phyloP scores from a whole-genome alignment of 1,140 invertebrate genomes.

The Potamilus streckersoni region DNA sequence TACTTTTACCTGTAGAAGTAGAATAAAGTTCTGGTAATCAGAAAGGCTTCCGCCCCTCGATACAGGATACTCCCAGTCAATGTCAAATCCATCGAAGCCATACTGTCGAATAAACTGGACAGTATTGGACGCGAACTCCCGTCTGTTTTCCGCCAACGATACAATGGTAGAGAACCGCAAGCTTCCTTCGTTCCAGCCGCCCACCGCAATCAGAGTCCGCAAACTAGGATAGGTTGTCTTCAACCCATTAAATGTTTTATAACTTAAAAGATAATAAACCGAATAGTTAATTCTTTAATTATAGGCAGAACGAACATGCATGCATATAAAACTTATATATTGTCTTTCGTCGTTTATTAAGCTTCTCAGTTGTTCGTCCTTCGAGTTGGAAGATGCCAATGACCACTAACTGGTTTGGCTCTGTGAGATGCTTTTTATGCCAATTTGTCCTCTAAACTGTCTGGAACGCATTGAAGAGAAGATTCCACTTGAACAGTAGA shows the following conservation, averaged over 20 bases:
- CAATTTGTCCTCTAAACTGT: too few relatives aligned
- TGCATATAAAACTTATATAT: too few relatives aligned
- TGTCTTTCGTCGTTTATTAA: too few relatives aligned
- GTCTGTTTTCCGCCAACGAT: conserved; percentile 71
- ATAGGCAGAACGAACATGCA: too few relatives aligned
- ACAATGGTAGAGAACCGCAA: conserved; percentile 80
- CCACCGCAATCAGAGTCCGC: conserved; percentile 85
- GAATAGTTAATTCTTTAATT: too few relatives aligned
- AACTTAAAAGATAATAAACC: background rate
- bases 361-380: too few relatives aligned
- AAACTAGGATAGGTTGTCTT: conserved; percentile 65
- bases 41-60: conserved; percentile 20
- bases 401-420: too few relatives aligned
- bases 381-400: too few relatives aligned
- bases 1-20: background rate
- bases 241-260: conserved; percentile 8
- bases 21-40: background rate
- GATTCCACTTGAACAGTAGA: too few relatives aligned
- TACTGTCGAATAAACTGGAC: conserved; percentile 91
- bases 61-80: conserved; percentile 92
- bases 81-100: conserved; percentile 94
- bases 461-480: too few relatives aligned
- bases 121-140: conserved; percentile 89
- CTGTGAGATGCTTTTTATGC: too few relatives aligned
- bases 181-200: conserved; percentile 94